Percentiles rank a stretch among this genome's conserved stretches.
phyloP scores from a whole-genome alignment of 2,113 vertebrate species.

The Struthidea cinerea region DNA sequence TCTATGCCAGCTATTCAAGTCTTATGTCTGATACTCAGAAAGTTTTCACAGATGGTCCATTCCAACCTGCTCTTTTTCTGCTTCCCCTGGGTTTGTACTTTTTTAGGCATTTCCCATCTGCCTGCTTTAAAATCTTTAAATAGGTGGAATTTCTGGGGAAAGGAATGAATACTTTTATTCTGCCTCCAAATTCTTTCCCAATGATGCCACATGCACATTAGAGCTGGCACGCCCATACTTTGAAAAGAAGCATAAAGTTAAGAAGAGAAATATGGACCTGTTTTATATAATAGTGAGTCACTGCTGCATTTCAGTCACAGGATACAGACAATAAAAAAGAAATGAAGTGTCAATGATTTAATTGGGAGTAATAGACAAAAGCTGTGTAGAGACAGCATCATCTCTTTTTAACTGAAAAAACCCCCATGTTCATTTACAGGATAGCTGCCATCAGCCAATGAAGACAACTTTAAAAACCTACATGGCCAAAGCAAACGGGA shows the following conservation, averaged over 20 bases:
- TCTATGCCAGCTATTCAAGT: conserved; percentile 10
- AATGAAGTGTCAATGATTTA: not conserved
- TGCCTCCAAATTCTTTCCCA: conserved; percentile 38
- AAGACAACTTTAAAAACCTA: not conserved
- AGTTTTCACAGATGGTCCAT: conserved; percentile 47
- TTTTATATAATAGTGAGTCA: conserved; percentile 16
- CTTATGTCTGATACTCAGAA: conserved; percentile 5
- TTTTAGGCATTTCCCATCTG: conserved; percentile 38
- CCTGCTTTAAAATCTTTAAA: conserved; percentile 30
- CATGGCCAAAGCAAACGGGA: not conserved
- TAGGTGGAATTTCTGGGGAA: conserved; percentile 35
- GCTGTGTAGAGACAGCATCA: not conserved
- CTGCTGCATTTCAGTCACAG: not conserved
- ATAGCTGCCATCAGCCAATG: not conserved
- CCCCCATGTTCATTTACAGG: not conserved
- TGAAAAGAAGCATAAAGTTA: conserved; percentile 15
- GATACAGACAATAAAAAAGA: not conserved
- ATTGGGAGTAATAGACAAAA: not conserved
- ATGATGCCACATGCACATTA: conserved; percentile 4
- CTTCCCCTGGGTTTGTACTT: not conserved
- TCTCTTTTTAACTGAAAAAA: not conserved
- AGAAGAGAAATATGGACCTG: conserved; percentile 11
- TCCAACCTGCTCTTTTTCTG: conserved; percentile 41
- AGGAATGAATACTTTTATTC: conserved; percentile 21
- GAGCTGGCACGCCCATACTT: not conserved